Base-by-base conservation (phyloP, 1,140 invertebrate species). In the Bombus waltoni region DNA sequence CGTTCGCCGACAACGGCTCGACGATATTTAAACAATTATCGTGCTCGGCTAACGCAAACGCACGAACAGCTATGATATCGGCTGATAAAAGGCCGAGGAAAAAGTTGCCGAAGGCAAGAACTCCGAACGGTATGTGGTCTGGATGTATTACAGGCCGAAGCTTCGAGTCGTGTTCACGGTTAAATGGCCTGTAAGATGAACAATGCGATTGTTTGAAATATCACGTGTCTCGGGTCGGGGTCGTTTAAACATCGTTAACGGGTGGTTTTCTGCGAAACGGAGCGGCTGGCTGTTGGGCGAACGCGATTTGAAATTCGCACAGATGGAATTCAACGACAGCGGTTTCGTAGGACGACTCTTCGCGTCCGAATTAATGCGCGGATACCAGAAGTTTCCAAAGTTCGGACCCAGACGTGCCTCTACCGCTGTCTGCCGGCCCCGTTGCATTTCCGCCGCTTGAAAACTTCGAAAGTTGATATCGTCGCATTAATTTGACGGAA, bases 181-280 rank as follows among this genome's bases (percentile, higher is more conserved):
- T 62, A 82, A 82, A 82, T 82, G 71, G 57, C 32, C 71, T 47
- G 81, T 75, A 66, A 82, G 81, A 75, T 75, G 57, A 74, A 82
- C 65, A 75, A 82, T 75, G 71, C 42, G 81, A 82, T 82, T 75
- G 81, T 65, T 82, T 28, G 71, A 75, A 65, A 75, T 82, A 73
- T 74, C 80, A 35, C 32, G 40, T 74, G 53, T 13, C 32, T 22
- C 47, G 47, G 18, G 18, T 53, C 47, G 8, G n/a, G 40, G 71
- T 82, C 71, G 42, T 82, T 82, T 75, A 82, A 82, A 82, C 71
- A 82, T 82, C 81, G 81, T 82, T 82, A 82, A 42, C 57, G 42
- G n/a, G 9, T 62, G 59, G 25, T 62, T n/a, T 62, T 62, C 28
- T 62, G 59, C 10, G 38, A 40, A 25, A 25, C 11, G 35, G 38